Conservation (phyloP, 2,113 vertebrate species). For the Saguinus midas region DNA sequence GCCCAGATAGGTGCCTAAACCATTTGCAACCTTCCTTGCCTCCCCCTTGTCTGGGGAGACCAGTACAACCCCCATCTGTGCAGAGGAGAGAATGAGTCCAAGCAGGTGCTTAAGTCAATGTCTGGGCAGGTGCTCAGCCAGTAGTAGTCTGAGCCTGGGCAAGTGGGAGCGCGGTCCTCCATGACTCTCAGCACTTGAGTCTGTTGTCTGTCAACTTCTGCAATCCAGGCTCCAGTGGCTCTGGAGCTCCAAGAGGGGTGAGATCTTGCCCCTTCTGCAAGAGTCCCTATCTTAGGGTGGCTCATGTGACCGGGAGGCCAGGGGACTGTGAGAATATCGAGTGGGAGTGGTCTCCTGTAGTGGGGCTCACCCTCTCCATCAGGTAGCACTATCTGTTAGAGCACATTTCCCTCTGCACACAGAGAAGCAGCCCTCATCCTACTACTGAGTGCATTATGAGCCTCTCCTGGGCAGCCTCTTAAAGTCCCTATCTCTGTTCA, state of each 20-base stretch:
- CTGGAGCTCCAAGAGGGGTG: neutral
- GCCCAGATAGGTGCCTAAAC: neutral
- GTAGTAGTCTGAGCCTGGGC: neutral
- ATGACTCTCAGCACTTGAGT: neutral
- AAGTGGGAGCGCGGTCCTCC: neutral
- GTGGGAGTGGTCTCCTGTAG: neutral
- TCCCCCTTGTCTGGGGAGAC: neutral
- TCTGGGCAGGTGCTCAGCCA: neutral
- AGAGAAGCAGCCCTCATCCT: neutral
- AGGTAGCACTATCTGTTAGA: neutral
- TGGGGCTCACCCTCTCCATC: neutral
- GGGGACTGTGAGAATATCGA: neutral
- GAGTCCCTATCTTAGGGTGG: neutral
- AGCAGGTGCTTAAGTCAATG: neutral
- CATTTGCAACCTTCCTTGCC: neutral
- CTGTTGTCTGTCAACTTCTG: neutral
- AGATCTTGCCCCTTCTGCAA: neutral
- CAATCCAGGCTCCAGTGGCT: neutral
- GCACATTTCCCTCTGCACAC: neutral
- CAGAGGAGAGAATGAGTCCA: neutral
- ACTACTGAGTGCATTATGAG: neutral
- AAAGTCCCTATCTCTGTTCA: neutral
- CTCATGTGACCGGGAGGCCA: neutral
- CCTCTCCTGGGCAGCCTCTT: neutral
- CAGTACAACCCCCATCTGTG: neutral